Percentiles rank a stretch among this genome's conserved stretches.
Evolutionary conservation across 2,888 invertebrate species (phyloP).

Genomic region (Autographa pulchrina): DNA sequence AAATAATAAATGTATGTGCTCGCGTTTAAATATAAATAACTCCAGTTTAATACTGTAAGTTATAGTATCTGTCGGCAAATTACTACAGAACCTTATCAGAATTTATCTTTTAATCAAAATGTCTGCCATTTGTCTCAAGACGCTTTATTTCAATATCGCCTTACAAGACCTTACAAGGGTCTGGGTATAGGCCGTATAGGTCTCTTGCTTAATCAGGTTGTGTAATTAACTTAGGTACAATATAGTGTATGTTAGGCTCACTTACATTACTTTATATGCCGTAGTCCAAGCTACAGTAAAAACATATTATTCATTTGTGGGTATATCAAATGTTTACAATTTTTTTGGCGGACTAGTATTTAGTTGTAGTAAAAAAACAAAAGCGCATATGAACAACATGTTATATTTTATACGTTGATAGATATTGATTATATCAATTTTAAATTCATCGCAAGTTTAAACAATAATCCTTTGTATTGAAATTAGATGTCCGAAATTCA

Average conservation of each 20-base stretch:
- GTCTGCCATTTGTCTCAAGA: neutral
- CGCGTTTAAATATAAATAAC: no score
- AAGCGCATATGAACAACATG: neutral
- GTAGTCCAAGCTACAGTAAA: neutral
- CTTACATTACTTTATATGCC: neutral
- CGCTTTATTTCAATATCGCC: neutral
- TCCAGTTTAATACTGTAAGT: no score
- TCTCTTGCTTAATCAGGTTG: neutral
- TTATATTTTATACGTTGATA: no score
- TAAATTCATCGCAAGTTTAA: neutral
- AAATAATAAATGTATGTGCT: no score
- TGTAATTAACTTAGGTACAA: neutral
- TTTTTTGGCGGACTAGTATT: neutral
- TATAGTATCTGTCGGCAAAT: no score
- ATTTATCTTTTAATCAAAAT: neutral
- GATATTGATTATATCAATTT: no score
- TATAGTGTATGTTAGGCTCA: neutral
- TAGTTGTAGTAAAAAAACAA: neutral
- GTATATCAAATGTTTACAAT: no score
- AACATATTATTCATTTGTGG: no score
- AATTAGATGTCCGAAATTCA: neutral
- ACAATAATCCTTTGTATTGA: neutral
- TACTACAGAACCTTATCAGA: no score
- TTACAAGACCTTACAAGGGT: neutral
- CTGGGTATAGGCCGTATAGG: slow-evolving; percentile 4